Conservation (phyloP, 2,797 vertebrate genomes). For the Sitta carolinensis region DNA sequence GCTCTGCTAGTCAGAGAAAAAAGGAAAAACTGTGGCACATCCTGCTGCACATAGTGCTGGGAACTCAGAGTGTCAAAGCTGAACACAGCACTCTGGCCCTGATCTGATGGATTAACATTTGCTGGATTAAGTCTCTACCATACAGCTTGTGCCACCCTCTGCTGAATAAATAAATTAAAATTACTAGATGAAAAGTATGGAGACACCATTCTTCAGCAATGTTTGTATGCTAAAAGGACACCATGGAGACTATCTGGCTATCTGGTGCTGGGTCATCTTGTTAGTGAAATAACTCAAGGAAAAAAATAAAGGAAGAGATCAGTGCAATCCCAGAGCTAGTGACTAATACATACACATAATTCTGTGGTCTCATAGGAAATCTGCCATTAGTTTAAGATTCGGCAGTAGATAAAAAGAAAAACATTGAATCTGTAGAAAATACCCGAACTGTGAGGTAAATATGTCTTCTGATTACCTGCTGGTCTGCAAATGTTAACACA, state of each 20-base stretch:
- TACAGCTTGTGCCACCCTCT: neutral
- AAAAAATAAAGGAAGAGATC: neutral
- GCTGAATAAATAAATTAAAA: neutral
- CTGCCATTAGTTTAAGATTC: neutral
- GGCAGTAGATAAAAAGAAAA: neutral
- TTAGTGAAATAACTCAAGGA: neutral
- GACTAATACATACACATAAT: neutral
- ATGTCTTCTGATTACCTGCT: neutral
- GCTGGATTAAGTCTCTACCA: neutral
- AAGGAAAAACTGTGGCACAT: neutral
- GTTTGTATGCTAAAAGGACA: neutral
- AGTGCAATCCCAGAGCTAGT: neutral
- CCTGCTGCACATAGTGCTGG: accelerated
- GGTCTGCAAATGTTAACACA: neutral
- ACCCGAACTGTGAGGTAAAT: neutral
- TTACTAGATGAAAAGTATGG: neutral
- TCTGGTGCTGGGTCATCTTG: neutral
- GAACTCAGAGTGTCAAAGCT: neutral
- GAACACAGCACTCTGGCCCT: neutral
- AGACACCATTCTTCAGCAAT: neutral
- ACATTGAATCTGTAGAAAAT: neutral
- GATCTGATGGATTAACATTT: neutral
- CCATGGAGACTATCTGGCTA: neutral
- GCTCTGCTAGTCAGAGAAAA: neutral
- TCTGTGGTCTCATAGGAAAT: neutral